Base-by-base conservation (phyloP, 2,888 invertebrate genomes). In the Ecliptopera silaceata region DNA sequence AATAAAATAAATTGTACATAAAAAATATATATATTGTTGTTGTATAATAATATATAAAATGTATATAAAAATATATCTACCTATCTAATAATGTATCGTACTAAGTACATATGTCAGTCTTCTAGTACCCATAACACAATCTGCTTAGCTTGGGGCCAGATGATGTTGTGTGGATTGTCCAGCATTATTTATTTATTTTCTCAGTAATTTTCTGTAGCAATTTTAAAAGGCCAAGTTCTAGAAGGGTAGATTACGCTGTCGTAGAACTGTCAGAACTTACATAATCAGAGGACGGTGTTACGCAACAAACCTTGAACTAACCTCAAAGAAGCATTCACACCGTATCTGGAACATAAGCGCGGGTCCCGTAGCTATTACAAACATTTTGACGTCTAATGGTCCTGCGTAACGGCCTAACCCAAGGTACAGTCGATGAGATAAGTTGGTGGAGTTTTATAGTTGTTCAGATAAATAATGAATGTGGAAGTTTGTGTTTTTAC, bases 291-390 rank as follows among this genome's bases (percentile, higher is more conserved):
- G 26, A 4, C 31, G 17, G 4, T n/a, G 29, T 39, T 13, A 26
- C 46, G 46, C 15, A 52, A 46, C 39, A 34, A 44, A 55, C 60
- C 59, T 58, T 45, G 49, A 62, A 56, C 56, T 58, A 54, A 49
- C 60, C 62, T 49, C 56, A 62, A 62, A 62, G 58, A 58, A 45
- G 32, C 54, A 50, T 59, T 59, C 22, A 41, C 54, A 54, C 54
- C 41, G 58, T 59, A 59, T 59, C 58, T 54, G n/a, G 34, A 22
- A 41, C 42, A 54, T 54, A 54, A 58, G 49, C 53, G 45, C 13
- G 45, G 62, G 58, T 48, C 48, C 56, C 54, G 55, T 57, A 60
- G 50, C 54, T 47, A 50, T 55, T 55, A 44, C 59, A 51, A 38
- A 55, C 58, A 49, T 53, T 53, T 53, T 42, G 53, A 58, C 53